Evolutionary conservation across 2,797 vertebrate species (phyloP).

Genomic region (Huso huso): DNA sequence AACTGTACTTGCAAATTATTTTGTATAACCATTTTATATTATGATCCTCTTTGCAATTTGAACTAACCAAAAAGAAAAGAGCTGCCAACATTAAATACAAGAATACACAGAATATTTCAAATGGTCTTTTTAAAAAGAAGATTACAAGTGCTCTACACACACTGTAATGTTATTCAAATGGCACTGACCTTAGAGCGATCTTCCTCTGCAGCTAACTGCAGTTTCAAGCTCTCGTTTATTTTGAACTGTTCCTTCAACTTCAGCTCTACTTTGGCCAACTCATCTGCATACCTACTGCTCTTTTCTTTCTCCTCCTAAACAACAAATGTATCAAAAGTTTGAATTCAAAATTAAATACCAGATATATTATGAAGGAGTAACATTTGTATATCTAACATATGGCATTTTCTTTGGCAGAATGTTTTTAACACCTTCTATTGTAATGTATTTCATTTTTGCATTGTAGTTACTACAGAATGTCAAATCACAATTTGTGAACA

Average conservation of each 20-base stretch:
- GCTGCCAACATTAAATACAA: not conserved
- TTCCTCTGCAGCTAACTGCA: slow-evolving; percentile 77
- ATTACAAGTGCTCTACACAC: not conserved
- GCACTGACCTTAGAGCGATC: slow-evolving; percentile 80
- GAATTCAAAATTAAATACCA: not conserved
- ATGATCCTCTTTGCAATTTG: not conserved
- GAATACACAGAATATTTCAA: slow-evolving; percentile 8
- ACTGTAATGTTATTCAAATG: slow-evolving; percentile 17
- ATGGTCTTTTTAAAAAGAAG: not conserved
- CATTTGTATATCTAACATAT: too few relatives aligned
- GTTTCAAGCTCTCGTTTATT: slow-evolving; percentile 74
- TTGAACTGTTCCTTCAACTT: slow-evolving; percentile 91
- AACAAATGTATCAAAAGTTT: slow-evolving; percentile 7
- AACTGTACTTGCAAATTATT: too few relatives aligned
- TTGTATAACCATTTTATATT: not conserved
- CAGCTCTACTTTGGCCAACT: slow-evolving; percentile 84
- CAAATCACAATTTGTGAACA: not conserved
- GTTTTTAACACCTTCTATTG: not conserved
- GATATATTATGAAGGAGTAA: too few relatives aligned
- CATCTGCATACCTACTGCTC: slow-evolving; percentile 80
- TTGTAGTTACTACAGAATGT: not conserved
- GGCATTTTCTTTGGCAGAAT: not conserved
- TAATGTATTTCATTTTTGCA: not conserved
- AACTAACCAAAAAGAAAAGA: not conserved
- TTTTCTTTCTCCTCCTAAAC: slow-evolving; percentile 85